Evolutionary conservation across 2,113 vertebrate species (phyloP), one percentile per base, ranked within the genome.

Genomic region (Daubentonia madagascariensis): DNA sequence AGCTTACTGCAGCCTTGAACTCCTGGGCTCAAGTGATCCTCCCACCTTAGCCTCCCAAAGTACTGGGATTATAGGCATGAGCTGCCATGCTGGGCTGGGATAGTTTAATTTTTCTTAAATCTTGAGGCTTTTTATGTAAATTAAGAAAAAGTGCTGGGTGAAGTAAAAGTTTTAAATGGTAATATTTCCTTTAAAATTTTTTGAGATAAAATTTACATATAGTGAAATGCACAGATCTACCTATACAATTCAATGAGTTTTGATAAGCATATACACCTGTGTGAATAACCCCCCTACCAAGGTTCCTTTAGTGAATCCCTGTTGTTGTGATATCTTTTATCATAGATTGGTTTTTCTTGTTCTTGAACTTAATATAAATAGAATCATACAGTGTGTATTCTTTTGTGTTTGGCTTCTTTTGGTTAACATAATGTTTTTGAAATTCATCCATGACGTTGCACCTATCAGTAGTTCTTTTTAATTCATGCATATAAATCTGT

Each of bases 121-220:
- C 52, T 83, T 92, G 86, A 96, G 57, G 25, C 23, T 61, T 80
- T 85, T 67, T 89, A 20, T 28, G 80, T 52, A 93, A n/a, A n/a
- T 89, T 84, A 89, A 89, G 37, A 43, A 78, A 89, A 92, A 89
- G 57, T 28, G 9, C 50, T 88, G 68, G 78, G 14, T 78, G 25
- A 65, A 81, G 45, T 65, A 79, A 81, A 76, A 85, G 50, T 78
- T 96, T 94, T 92, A 92, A 65, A 17, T 86, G 48, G 94, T 94
- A 94, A 78, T 87, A 43, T 83, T 87, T 92, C 40, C 76, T 70
- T 81, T 88, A 94, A 45, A 37, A 5, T n/a, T 32, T 48, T 84
- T 78, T 72, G 35, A 79, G 11, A 40, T 88, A 70, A 94, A 67
- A 72, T 84, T 80, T 81, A 52, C 11, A 8, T 59, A 7, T 61